Conservation (phyloP, 1,140 invertebrate genomes). For the Vanessa tameamea region DNA sequence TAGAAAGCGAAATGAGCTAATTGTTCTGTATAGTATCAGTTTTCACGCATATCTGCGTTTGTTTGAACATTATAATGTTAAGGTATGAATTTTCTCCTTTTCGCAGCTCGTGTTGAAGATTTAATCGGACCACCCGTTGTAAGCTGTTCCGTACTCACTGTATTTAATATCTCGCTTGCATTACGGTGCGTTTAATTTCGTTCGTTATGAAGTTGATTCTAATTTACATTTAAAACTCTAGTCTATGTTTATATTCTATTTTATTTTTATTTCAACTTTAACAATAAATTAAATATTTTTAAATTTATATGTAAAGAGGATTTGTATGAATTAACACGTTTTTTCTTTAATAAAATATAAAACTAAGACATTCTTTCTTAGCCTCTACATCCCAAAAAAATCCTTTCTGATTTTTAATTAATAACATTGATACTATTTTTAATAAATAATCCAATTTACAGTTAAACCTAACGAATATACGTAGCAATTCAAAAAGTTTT, state of each 20-base stretch:
- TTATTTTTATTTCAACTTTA: no score
- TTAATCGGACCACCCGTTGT: constrained; percentile 31
- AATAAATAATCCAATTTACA: no score
- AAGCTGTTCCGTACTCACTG: neutral
- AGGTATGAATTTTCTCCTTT: constrained; percentile 30
- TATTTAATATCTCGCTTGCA: constrained; percentile 2
- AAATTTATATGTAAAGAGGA: no score
- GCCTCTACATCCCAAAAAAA: no score
- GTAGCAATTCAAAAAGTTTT: neutral
- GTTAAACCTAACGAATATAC: neutral
- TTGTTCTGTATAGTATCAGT: constrained; percentile 36
- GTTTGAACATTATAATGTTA: constrained; percentile 31
- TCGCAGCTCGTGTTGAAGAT: constrained; percentile 23
- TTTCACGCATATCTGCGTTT: constrained; percentile 34
- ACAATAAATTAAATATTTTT: no score
- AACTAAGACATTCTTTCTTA: no score
- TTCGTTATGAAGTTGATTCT: neutral
- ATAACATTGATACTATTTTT: no score
- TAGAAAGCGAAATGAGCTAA: constrained; percentile 45
- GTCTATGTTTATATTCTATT: neutral
- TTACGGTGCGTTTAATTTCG: neutral
- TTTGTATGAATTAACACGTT: no score
- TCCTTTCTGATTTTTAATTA: no score
- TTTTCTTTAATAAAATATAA: no score
- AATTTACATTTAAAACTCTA: constrained; percentile 9